phyloP scores from a whole-genome alignment of 2,797 vertebrate species.

The Epinephelus coioides region DNA sequence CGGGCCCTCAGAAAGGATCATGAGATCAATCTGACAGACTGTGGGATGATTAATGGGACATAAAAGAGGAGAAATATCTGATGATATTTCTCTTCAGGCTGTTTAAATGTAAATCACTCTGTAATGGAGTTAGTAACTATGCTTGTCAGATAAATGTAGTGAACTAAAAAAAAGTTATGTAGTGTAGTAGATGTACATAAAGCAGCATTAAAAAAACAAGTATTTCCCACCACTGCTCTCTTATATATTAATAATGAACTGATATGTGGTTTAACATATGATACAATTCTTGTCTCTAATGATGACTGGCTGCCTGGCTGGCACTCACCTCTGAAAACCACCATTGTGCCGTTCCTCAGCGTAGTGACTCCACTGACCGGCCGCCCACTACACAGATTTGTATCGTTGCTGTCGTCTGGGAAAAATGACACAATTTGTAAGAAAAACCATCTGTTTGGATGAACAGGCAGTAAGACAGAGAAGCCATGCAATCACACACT shows the following conservation, averaged over 20 bases:
- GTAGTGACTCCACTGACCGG: constrained; percentile 90
- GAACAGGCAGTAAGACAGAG: constrained; percentile 4
- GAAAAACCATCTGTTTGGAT: constrained; percentile 14
- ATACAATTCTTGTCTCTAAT: neutral
- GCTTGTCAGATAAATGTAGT: neutral
- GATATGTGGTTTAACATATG: neutral
- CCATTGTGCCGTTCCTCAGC: constrained; percentile 92
- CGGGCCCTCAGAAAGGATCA: neutral
- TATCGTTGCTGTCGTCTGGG: constrained; percentile 87
- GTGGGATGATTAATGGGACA: neutral
- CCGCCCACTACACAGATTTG: constrained; percentile 91
- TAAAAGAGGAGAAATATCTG: neutral
- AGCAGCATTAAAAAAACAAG: neutral
- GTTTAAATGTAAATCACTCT: neutral
- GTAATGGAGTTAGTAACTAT: neutral
- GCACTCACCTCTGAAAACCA: constrained; percentile 93
- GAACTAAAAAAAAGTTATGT: neutral
- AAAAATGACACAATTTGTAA: constrained; percentile 22
- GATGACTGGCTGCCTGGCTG: neutral
- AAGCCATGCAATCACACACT: neutral
- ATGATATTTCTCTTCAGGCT: neutral
- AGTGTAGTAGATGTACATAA: neutral
- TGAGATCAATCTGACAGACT: neutral
- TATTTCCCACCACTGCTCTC: neutral
- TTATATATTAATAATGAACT: neutral